These are phyloP conservation scores for Teleiodes luculella DNA, from an alignment of 2,888 invertebrate species.

Conservation along the genomic window DNA sequence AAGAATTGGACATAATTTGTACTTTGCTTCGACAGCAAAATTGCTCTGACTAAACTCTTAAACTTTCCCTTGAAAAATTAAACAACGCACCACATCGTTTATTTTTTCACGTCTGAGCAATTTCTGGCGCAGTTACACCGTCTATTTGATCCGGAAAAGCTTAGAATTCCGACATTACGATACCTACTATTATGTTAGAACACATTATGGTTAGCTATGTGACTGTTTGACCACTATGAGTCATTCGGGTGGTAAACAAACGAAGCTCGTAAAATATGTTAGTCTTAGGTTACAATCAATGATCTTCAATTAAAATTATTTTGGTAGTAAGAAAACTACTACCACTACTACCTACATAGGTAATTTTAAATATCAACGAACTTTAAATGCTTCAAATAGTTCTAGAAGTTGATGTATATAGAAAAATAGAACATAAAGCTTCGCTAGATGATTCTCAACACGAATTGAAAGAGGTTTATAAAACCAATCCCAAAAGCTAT, in stretches of 20 bases:
- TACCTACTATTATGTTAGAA: conserved; percentile 22
- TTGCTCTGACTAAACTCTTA: no score
- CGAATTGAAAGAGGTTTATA: neutral
- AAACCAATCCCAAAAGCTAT: neutral
- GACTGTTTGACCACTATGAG: conserved; percentile 24
- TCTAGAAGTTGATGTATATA: no score
- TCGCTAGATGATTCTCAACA: no score
- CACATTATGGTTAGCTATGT: conserved; percentile 32
- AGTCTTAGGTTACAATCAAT: no score
- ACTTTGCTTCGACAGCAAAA: neutral
- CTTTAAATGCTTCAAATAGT: no score
- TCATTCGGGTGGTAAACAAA: neutral
- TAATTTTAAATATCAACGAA: no score
- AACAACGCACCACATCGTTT: neutral
- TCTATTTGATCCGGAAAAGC: conserved; percentile 44
- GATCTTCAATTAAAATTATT: no score
- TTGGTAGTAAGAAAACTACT: no score
- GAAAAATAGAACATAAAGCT: no score
- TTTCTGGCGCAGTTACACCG: neutral
- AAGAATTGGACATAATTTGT: conserved; percentile 6
- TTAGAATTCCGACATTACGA: conserved; percentile 42
- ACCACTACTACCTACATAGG: no score
- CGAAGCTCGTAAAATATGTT: neutral
- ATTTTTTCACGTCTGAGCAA: neutral
- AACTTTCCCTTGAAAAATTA: no score